These are phyloP conservation scores for Meloe dianella DNA, from an alignment of 2,888 invertebrate genomes.

Conservation along the genomic window DNA sequence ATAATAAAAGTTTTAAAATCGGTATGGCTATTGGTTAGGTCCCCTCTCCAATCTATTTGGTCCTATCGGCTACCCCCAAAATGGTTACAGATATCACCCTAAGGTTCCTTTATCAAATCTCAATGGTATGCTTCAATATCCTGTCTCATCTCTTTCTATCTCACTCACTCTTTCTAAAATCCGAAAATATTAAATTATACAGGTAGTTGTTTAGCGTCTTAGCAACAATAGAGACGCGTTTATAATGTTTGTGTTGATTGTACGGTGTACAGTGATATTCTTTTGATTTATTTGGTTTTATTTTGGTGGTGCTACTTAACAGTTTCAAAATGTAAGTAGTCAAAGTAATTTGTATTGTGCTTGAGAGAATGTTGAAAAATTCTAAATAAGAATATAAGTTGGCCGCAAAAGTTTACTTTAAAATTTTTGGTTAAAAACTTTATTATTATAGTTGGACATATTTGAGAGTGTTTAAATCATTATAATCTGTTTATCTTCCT, in stretches of 20 bases:
- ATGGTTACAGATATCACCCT: conserved; percentile 50
- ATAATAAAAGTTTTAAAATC: conserved; percentile 50
- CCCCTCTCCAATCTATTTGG: conserved; percentile 49
- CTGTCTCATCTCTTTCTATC: conserved; percentile 31
- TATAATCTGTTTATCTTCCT: conserved; percentile 57
- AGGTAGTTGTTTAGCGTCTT: conserved; percentile 47
- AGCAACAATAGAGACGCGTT: conserved; percentile 44
- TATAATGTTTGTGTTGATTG: conserved; percentile 6
- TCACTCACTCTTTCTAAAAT: conserved; percentile 15
- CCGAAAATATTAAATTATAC: conserved; percentile 53
- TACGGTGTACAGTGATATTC: neutral
- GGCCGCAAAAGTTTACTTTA: conserved; percentile 42
- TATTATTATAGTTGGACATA: conserved; percentile 50
- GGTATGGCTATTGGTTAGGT: conserved; percentile 51
- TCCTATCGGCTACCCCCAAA: conserved; percentile 53
- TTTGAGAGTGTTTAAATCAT: conserved; percentile 56
- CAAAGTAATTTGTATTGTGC: conserved; percentile 9
- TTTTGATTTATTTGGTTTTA: neutral
- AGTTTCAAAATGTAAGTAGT: conserved; percentile 4
- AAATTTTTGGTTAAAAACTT: conserved; percentile 51
- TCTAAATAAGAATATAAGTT: conserved; percentile 28
- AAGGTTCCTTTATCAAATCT: conserved; percentile 40
- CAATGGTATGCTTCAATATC: conserved; percentile 43
- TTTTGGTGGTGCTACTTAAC: neutral
- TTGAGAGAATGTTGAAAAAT: conserved; percentile 26